Evolutionary conservation across 2,113 vertebrate species (phyloP), one percentile per base, ranked within the genome.

Genomic region (Blennius ocellaris): DNA sequence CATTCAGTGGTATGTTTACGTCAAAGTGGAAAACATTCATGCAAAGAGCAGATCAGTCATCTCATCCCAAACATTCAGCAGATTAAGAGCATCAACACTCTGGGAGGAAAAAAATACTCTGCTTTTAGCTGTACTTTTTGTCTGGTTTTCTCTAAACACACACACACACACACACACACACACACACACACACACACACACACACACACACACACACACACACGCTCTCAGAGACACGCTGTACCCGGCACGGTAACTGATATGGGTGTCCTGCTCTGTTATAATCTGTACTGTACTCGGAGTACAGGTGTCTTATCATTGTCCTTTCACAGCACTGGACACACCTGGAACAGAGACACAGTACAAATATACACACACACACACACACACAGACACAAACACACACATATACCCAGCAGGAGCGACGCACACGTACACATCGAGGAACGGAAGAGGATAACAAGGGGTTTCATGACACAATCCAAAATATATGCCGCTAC

Each of bases 281-380:
- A 59, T 72, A 84, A 87, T 83, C 76, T 89, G 51, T 61, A 14
- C 73, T 76, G 76, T 69, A 76, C 64, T 30, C 15, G 40, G 47
- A 73, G 45, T 52, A 74, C 90, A 89, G 88, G 81, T 91, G 87
- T 86, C 83, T 90, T 87, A 92, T 88, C 87, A 21, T 57, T 65
- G 63, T 82, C 17, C 71, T 86, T 91, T 90, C 90, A 84, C 91
- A 88, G 50, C 40, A 30, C 45, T 68, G 74, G 45, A 77, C 76
- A 76, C 65, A 78, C 69, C 21, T 73, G 75, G 60, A 70, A 74
- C 61, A 73, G n/a, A 78, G 47, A 65, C 21, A 73, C 67, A 58
- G 45, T 49, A 63, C 30, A 41, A 3, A 78, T 40, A 53, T 51
- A 49, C 50, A 30, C 6, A 39, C 55, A 71, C 10, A 54, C 41